These are phyloP conservation scores for Temnopleurus reevesii DNA, from an alignment of 53 echinoderm and acorn worm species.

Conservation along the genomic window DNA sequence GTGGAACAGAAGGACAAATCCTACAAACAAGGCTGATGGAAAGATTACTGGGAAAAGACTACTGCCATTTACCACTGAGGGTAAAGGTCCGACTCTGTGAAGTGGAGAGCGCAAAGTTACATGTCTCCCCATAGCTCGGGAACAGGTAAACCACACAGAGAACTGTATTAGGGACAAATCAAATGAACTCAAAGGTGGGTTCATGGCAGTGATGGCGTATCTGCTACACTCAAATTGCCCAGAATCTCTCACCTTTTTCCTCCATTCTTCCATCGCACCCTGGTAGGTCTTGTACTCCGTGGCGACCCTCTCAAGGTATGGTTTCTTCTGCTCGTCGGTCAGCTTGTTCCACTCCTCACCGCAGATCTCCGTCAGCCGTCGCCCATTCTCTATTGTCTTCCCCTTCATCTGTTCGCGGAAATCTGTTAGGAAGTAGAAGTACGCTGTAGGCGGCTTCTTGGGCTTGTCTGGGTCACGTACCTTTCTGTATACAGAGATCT, in stretches of 20 bases:
- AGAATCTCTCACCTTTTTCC: slow-evolving; percentile 71
- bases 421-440: slow-evolving; percentile 97
- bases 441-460: slow-evolving; percentile 96
- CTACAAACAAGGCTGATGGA: too few relatives aligned
- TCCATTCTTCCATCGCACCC: slow-evolving; percentile 89
- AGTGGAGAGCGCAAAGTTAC: too few relatives aligned
- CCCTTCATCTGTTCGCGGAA: slow-evolving; percentile 97
- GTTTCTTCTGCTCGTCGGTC: slow-evolving; percentile 96
- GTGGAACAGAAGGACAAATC: too few relatives aligned
- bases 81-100: too few relatives aligned
- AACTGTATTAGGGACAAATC: too few relatives aligned
- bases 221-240: too few relatives aligned
- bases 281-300: slow-evolving; percentile 94
- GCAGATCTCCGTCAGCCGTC: slow-evolving; percentile 90
- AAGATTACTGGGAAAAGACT: too few relatives aligned
- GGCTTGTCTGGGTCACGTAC: slow-evolving; percentile 98
- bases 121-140: too few relatives aligned
- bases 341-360: slow-evolving; percentile 98
- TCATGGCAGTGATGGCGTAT: too few relatives aligned
- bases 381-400: slow-evolving; percentile 90
- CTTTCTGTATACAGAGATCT: slow-evolving; percentile 94
- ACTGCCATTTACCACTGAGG: too few relatives aligned
- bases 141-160: too few relatives aligned
- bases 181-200: too few relatives aligned
- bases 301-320: slow-evolving; percentile 93